Percentiles rank a stretch among this genome's conserved stretches.
Conservation (phyloP, 1,140 invertebrate species). For the Drosophila littoralis region DNA sequence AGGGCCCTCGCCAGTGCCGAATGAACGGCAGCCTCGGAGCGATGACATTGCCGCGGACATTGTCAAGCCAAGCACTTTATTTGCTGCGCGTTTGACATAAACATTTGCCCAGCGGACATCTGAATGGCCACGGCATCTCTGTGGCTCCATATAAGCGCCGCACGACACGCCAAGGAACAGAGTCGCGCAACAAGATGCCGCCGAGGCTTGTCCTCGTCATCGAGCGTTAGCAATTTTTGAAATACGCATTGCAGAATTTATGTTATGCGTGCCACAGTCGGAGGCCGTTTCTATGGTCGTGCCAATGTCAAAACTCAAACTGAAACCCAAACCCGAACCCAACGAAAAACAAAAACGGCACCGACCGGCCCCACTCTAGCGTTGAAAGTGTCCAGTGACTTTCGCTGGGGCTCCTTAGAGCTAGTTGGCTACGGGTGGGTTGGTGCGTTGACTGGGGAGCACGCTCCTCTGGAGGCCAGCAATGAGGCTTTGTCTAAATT, state of each 20-base stretch:
- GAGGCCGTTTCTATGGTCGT: conserved; percentile 39
- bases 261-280: conserved; percentile 73
- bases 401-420: conserved; percentile 59
- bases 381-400: conserved; percentile 77
- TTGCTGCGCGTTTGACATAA: conserved; percentile 81
- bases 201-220: conserved; percentile 47
- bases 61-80: conserved; percentile 81
- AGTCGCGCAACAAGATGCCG: conserved; percentile 32
- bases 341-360: conserved; percentile 36
- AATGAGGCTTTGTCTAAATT: conserved; percentile 79
- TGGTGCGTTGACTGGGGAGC: conserved; percentile 4
- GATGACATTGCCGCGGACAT: conserved; percentile 76
- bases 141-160: conserved; percentile 73
- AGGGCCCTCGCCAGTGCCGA: conserved; percentile 46
- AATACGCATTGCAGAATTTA: conserved; percentile 81
- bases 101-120: conserved; percentile 81
- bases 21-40: conserved; percentile 43
- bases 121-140: conserved; percentile 77
- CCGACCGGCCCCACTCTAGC: conserved; percentile 1
- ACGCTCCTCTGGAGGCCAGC: conserved; percentile 70
- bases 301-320: conserved; percentile 61
- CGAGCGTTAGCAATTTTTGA: conserved; percentile 74
- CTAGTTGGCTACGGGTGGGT: conserved; percentile 7
- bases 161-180: conserved; percentile 66
- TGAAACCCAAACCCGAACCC: conserved; percentile 21